These are phyloP conservation scores for Olivierus martensii DNA, from an alignment of 1,140 invertebrate species.

Conservation along the genomic window DNA sequence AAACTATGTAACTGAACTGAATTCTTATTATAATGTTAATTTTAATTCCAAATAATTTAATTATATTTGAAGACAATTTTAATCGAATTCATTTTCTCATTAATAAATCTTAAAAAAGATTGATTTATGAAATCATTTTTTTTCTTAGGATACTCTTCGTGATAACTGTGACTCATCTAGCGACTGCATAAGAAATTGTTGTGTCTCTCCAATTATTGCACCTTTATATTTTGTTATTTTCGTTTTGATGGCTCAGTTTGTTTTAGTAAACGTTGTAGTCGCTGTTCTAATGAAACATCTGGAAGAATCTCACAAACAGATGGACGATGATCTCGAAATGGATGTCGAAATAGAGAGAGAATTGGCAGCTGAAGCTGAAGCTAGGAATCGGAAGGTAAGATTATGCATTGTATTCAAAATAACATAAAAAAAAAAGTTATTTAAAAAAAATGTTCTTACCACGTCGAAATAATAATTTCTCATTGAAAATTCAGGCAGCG, in stretches of 20 bases:
- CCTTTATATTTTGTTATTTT: slow-evolving; percentile 99
- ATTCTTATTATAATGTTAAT: too few relatives aligned
- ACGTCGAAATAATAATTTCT: too few relatives aligned
- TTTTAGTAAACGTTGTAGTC: slow-evolving; percentile 98
- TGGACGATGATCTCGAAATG: slow-evolving; percentile 85
- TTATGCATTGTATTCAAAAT: too few relatives aligned
- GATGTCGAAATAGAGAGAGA: slow-evolving; percentile 59
- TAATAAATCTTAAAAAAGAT: too few relatives aligned
- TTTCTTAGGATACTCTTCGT: slow-evolving; percentile 67
- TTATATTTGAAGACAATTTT: too few relatives aligned
- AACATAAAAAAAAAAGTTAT: too few relatives aligned
- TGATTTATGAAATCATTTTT: too few relatives aligned
- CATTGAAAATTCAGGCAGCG: neutral
- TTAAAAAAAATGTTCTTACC: too few relatives aligned
- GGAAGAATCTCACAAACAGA: slow-evolving; percentile 90
- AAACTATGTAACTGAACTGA: too few relatives aligned
- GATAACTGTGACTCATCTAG: slow-evolving; percentile 84
- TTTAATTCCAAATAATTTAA: too few relatives aligned
- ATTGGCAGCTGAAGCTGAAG: slow-evolving; percentile 36
- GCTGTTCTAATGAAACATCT: slow-evolving; percentile 99
- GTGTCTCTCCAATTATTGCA: slow-evolving; percentile 89
- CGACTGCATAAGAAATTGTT: slow-evolving; percentile 94
- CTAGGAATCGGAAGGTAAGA: neutral
- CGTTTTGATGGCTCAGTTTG: slow-evolving; percentile 99
- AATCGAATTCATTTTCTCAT: too few relatives aligned